phyloP scores from a whole-genome alignment of 2,113 vertebrate species.

The Esox niger region DNA sequence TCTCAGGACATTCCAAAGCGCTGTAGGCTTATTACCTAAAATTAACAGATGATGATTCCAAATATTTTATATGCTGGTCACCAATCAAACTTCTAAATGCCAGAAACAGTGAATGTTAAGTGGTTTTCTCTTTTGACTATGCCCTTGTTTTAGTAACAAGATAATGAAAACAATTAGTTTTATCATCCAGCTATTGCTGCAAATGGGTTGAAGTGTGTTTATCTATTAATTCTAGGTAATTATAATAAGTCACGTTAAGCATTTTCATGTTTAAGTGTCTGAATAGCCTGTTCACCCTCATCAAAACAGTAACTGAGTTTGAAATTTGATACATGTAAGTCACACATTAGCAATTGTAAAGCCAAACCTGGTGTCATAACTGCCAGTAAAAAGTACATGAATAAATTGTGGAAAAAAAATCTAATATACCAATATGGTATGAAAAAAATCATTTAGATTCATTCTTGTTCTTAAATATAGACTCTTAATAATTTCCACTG shows the following conservation, averaged over 20 bases:
- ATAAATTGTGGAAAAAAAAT: constrained; percentile 75
- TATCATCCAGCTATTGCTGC: constrained; percentile 9
- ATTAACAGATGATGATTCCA: constrained; percentile 4
- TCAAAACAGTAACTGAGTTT: constrained; percentile 55
- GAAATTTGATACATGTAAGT: constrained; percentile 55
- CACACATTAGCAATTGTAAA: constrained; percentile 62
- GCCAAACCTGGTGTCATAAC: constrained; percentile 70
- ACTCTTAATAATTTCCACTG: constrained; percentile 70
- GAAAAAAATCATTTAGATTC: constrained; percentile 75
- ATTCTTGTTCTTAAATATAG: constrained; percentile 77
- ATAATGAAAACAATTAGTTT: constrained; percentile 50
- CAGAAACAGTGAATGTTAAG: constrained; percentile 28
- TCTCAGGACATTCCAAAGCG: constrained; percentile 5
- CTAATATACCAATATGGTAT: constrained; percentile 83
- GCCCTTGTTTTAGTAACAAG: constrained; percentile 27
- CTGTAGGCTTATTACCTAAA: constrained; percentile 38
- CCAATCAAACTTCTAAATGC: constrained; percentile 26
- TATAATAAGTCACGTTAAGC: constrained; percentile 6
- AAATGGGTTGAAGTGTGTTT: constrained; percentile 56
- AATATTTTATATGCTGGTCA: constrained; percentile 31
- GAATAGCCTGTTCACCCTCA: constrained; percentile 47
- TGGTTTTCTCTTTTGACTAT: constrained; percentile 25
- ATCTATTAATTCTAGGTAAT: constrained; percentile 48
- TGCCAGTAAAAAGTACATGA: constrained; percentile 73
- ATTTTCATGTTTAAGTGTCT: constrained; percentile 25